These are phyloP conservation scores for Nephotettix cincticeps DNA, from an alignment of 1,140 invertebrate genomes.

Conservation along the genomic window DNA sequence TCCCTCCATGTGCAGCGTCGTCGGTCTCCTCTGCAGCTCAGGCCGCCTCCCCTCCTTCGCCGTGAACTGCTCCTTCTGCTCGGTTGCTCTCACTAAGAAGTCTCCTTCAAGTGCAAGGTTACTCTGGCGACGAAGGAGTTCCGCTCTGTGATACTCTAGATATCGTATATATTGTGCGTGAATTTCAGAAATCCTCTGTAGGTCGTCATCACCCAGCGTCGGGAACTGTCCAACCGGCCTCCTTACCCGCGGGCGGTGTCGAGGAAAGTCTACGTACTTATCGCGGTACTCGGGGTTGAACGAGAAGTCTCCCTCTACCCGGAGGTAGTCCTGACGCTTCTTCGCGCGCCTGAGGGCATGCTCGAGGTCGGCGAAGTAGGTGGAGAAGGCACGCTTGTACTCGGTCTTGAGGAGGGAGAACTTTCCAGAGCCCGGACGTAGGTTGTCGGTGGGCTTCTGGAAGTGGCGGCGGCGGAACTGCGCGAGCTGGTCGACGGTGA, in stretches of 20 bases:
- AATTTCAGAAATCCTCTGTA: constrained; percentile 25
- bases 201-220: not conserved
- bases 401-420: constrained; percentile 35
- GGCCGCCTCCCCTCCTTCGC: constrained; percentile 20
- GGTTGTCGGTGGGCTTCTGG: constrained; percentile 25
- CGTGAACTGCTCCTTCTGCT: constrained; percentile 27
- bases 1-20: constrained; percentile 37
- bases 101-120: constrained; percentile 34
- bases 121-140: not conserved
- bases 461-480: constrained; percentile 27
- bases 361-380: constrained; percentile 17
- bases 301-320: constrained; percentile 32
- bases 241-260: constrained; percentile 25
- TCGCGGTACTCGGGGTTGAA: constrained; percentile 35
- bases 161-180: constrained; percentile 14
- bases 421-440: constrained; percentile 25
- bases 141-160: constrained; percentile 7
- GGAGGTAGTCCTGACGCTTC: constrained; percentile 4
- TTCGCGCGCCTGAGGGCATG: constrained; percentile 15
- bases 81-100: constrained; percentile 20
- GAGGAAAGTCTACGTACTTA: constrained; percentile 28
- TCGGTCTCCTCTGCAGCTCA: constrained; percentile 30
- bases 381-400: constrained; percentile 30
- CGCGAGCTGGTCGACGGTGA: constrained; percentile 35
- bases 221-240: constrained; percentile 15